phyloP scores from a whole-genome alignment of 2,797 vertebrate species.

The Anas bahamensis region DNA sequence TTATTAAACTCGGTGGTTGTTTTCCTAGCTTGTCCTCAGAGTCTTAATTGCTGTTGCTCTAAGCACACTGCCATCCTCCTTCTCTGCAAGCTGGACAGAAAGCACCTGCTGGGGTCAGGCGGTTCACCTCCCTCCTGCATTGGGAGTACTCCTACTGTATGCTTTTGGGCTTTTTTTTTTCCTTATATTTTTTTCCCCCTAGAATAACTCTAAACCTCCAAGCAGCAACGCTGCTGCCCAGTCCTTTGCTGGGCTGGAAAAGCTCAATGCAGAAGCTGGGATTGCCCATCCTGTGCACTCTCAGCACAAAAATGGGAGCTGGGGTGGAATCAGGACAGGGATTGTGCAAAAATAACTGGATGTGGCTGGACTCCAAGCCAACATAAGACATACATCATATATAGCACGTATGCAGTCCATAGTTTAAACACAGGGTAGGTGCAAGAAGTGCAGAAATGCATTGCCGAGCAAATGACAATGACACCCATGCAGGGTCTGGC shows the following conservation, averaged over 20 bases:
- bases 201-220: not conserved
- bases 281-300: not conserved
- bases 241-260: not conserved
- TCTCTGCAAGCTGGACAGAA: conserved; percentile 21
- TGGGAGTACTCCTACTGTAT: not conserved
- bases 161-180: not conserved
- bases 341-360: not conserved
- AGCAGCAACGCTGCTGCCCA: not conserved
- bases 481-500: not conserved
- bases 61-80: not conserved
- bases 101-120: conserved; percentile 52
- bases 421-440: not conserved
- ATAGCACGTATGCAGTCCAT: not conserved
- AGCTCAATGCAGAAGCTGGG: not conserved
- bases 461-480: not conserved
- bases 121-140: not conserved
- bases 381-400: not conserved
- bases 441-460: not conserved
- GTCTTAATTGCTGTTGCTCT: conserved; percentile 44
- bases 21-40: conserved; percentile 39
- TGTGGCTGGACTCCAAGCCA: not conserved
- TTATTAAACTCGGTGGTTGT: conserved; percentile 39
- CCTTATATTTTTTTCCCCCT: not conserved
- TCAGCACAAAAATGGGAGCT: not conserved
- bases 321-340: not conserved